These are phyloP conservation scores for Nezara viridula DNA, from an alignment of 2,888 invertebrate genomes.

Conservation along the genomic window DNA sequence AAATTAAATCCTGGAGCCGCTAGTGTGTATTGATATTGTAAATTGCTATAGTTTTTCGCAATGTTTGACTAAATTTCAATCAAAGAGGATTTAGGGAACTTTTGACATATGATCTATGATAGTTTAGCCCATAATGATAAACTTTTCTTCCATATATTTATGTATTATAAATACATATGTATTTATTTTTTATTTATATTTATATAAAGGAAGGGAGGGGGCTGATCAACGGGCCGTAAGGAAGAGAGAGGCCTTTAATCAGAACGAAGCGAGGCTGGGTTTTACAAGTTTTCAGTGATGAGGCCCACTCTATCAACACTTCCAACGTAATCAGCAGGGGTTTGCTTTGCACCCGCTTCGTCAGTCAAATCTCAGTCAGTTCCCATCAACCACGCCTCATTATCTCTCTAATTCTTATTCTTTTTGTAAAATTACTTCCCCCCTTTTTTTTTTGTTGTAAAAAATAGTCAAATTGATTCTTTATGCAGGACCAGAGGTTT, in stretches of 20 bases:
- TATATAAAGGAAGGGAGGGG: background rate
- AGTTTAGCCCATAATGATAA: background rate
- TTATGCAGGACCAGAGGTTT: background rate
- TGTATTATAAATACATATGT: background rate
- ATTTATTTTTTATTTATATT: constrained; percentile 11
- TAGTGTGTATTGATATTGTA: background rate
- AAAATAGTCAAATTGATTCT: background rate
- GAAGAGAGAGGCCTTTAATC: constrained; percentile 29
- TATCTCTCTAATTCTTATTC: constrained; percentile 24
- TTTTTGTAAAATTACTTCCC: background rate
- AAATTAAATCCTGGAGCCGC: too few relatives aligned
- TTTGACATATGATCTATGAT: background rate
- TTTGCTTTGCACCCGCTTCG: constrained; percentile 42
- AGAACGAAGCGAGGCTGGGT: background rate
- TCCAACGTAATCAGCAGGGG: constrained; percentile 37
- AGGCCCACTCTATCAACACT: constrained; percentile 44
- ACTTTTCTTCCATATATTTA: background rate
- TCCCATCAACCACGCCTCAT: constrained; percentile 37
- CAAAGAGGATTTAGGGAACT: background rate
- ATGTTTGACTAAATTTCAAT: background rate
- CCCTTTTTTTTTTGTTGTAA: background rate
- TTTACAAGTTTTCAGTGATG: constrained; percentile 21
- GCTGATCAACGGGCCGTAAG: background rate
- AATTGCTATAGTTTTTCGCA: background rate
- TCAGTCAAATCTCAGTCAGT: constrained; percentile 16